Conservation (phyloP, 2,113 vertebrate species). For the Limanda limanda region DNA sequence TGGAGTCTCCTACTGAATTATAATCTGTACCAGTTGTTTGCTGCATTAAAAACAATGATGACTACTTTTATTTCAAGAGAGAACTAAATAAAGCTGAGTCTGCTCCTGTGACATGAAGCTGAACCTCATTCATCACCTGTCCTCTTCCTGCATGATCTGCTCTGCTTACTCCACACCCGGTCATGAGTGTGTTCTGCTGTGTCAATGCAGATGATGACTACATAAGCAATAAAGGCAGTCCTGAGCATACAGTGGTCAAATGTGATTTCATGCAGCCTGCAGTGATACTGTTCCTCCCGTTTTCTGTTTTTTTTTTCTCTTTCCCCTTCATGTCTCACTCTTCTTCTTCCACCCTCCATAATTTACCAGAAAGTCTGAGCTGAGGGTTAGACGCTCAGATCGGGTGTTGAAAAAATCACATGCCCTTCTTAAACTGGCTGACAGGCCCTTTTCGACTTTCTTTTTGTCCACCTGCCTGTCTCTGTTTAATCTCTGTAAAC, state of each 20-base stretch:
- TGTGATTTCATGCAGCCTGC: constrained; percentile 14
- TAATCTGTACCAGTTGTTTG: no score
- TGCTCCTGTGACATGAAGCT: neutral
- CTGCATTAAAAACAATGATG: no score
- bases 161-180: neutral
- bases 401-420: constrained; percentile 17
- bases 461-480: constrained; percentile 40
- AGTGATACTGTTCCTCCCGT: neutral
- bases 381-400: constrained; percentile 4
- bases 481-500: constrained; percentile 47
- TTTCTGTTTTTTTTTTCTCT: neutral
- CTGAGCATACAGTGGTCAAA: neutral
- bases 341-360: constrained; percentile 12
- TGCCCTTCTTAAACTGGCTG: constrained; percentile 20
- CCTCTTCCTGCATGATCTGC: neutral
- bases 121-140: constrained; percentile 5
- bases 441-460: constrained; percentile 30
- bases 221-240: neutral
- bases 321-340: constrained; percentile 30
- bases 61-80: no score
- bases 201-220: neutral
- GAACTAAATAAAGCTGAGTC: neutral
- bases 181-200: neutral
- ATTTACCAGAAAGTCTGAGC: constrained; percentile 23
- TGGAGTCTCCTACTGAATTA: no score